Evolutionary conservation across 2,113 vertebrate species (phyloP), one percentile per base, ranked within the genome.

Genomic region (Opisthocomus hoazin): DNA sequence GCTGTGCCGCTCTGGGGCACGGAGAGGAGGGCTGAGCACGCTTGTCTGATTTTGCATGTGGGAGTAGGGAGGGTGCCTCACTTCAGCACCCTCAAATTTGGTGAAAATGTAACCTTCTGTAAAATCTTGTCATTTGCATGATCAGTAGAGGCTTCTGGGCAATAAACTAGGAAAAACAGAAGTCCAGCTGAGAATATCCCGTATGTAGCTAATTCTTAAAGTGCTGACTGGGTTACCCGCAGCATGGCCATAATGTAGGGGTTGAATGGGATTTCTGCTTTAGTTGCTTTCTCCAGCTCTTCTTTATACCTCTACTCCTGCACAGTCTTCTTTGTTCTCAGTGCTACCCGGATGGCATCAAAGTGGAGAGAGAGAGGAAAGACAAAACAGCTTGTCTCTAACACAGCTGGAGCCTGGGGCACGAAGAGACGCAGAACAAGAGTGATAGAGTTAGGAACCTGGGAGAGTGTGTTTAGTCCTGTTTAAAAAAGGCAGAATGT

Each of bases 1-100:
- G 8, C 10, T 0, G 0, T 84, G 88, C 58, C 74, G 54, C 15
- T 51, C 23, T 63, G 30, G 2, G 0, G 34, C 36, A 43, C 34
- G 34, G 27, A 69, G 14, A 34, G 18, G 5, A 76, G 4, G 8
- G 14, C 29, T 3, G 3, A 65, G 56, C 10, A 6, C 48, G 60
- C 54, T 19, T 45, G 27, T 65, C 29, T 12, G 12, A 20, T 64
- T 41, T 21, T 34, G 15, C 18, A 15, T 37, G 37, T 60, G 36
- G 29, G 12, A 36, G 24, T 7, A 64, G 20, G 14, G 27, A 91
- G 24, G 6, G 45, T 36, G 12, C 21, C 58, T 86, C 29, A 5
- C 88, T 88, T 66, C 46, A 2, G 0, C 32, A 37, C 19, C 24
- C 14, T 64, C 56, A 45, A 1, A 21, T 74, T 54, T 69, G 11